These are phyloP conservation scores for Drosophila neocordata DNA, from an alignment of 1,140 invertebrate species.

Conservation along the genomic window DNA sequence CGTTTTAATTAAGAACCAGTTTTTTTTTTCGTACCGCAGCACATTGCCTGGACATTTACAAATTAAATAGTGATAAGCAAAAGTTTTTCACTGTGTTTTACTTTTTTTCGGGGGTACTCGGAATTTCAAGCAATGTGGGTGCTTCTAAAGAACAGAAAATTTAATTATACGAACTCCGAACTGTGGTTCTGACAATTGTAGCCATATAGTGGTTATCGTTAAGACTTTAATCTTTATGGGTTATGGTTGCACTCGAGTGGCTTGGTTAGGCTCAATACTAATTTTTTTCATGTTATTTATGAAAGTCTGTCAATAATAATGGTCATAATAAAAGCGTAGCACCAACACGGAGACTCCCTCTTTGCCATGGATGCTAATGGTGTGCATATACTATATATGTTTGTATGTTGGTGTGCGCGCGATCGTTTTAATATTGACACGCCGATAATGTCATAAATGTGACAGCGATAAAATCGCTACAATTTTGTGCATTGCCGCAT, in stretches of 20 bases:
- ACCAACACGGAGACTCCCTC: conserved; percentile 2
- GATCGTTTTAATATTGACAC: conserved; percentile 70
- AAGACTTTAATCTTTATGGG: conserved; percentile 75
- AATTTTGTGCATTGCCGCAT: conserved; percentile 40
- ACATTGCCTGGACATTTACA: conserved; percentile 55
- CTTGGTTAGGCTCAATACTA: conserved; percentile 64
- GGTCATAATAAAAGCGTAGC: conserved; percentile 68
- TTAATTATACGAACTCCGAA: conserved; percentile 57
- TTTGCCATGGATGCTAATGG: conserved; percentile 18
- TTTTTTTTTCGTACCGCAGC: conserved; percentile 22
- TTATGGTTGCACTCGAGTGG: conserved; percentile 73
- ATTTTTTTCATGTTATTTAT: conserved; percentile 52
- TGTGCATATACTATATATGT: conserved; percentile 35
- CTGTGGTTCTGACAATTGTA: neutral
- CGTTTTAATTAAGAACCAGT: conserved; percentile 76
- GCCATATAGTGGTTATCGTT: conserved; percentile 41
- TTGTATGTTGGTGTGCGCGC: conserved; percentile 34
- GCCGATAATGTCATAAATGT: conserved; percentile 78
- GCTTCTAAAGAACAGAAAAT: conserved; percentile 31
- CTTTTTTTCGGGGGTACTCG: conserved; percentile 14
- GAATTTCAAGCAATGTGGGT: conserved; percentile 22
- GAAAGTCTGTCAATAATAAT: conserved; percentile 69
- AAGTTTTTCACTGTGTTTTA: conserved; percentile 24
- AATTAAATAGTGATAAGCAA: conserved; percentile 69
- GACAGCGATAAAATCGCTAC: conserved; percentile 78